Conservation (phyloP, 2,797 vertebrate species). For the Lateolabrax maculatus region DNA sequence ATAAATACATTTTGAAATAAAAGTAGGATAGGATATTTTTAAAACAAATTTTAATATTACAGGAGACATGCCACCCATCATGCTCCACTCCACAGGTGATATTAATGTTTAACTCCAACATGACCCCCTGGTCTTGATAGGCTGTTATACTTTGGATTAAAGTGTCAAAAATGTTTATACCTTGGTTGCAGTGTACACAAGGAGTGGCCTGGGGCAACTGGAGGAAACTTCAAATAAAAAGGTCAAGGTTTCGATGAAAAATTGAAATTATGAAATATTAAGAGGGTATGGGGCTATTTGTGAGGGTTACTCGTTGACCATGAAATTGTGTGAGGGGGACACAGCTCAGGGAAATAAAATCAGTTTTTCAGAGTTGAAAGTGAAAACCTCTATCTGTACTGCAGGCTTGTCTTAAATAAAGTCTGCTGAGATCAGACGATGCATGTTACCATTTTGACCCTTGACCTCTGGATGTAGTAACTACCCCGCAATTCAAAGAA, state of each 20-base stretch:
- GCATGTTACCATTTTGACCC: neutral
- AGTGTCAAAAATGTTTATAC: conserved; percentile 10
- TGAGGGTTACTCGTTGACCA: conserved; percentile 48
- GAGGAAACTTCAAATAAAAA: conserved; percentile 45
- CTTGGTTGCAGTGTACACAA: neutral
- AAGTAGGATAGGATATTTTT: neutral
- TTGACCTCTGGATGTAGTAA: neutral
- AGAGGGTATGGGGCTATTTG: conserved; percentile 47
- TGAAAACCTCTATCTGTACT: conserved; percentile 20
- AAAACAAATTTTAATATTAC: neutral
- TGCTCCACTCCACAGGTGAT: neutral
- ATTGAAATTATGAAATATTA: conserved; percentile 66
- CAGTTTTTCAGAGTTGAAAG: conserved; percentile 27
- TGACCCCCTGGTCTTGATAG: neutral
- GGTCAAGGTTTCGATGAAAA: conserved; percentile 42
- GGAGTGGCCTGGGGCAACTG: neutral
- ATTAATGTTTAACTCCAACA: neutral
- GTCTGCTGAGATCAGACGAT: conserved; percentile 4
- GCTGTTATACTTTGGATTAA: conserved; percentile 2
- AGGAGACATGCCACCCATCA: neutral
- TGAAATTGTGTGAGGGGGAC: conserved; percentile 60
- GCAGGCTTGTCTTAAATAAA: conserved; percentile 10
- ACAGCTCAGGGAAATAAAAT: conserved; percentile 29
- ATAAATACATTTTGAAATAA: neutral
- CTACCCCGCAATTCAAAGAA: neutral